phyloP scores from a whole-genome alignment of 1,140 invertebrate genomes.

The Hyphantria cunea region DNA sequence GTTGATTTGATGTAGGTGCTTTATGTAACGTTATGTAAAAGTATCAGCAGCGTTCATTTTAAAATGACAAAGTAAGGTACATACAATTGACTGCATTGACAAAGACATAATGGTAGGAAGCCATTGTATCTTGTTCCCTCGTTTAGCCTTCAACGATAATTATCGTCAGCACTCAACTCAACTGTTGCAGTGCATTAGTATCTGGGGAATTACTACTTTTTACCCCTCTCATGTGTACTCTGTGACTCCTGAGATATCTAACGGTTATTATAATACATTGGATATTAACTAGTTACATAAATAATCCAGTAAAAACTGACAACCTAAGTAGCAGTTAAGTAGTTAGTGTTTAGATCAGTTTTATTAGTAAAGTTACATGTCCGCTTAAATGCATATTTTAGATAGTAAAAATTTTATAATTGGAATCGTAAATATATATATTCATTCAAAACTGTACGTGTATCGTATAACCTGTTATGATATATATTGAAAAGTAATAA shows the following conservation, averaged over 20 bases:
- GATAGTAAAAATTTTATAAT: too few species aligned
- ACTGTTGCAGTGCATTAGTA: constrained; percentile 16
- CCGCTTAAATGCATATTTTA: too few species aligned
- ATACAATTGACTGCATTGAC: constrained; percentile 38
- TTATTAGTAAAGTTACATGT: too few species aligned
- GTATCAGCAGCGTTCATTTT: constrained; percentile 4
- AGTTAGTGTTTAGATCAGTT: too few species aligned
- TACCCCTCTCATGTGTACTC: background rate
- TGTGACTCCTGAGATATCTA: background rate
- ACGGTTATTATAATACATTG: background rate
- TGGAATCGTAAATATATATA: too few species aligned
- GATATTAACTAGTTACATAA: too few species aligned
- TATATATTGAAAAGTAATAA: too few species aligned
- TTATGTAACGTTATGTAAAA: constrained; percentile 3
- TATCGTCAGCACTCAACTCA: constrained; percentile 38
- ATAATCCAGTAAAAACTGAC: too few species aligned
- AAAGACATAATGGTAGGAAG: constrained; percentile 46
- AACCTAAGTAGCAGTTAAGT: too few species aligned
- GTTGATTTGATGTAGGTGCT: too few species aligned
- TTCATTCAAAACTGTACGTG: too few species aligned
- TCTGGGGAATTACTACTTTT: constrained; percentile 33
- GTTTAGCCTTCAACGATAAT: constrained; percentile 51
- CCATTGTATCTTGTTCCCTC: constrained; percentile 49
- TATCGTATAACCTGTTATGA: too few species aligned
- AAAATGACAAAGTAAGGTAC: constrained; percentile 26